Evolutionary conservation across 2,113 vertebrate species (phyloP).

Genomic region (Bungarus multicinctus): DNA sequence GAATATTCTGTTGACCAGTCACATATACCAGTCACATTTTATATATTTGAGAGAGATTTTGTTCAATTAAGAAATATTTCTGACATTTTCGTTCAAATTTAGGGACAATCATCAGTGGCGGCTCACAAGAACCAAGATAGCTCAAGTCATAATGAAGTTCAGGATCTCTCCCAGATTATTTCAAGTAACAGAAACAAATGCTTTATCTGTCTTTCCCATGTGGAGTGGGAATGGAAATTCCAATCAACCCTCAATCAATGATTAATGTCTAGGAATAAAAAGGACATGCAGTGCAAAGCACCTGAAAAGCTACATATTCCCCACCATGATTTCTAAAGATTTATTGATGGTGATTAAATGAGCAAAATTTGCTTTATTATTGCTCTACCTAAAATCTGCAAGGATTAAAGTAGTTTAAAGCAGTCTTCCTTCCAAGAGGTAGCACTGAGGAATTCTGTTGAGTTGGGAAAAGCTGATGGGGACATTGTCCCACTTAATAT

Average conservation of each 20-base stretch:
- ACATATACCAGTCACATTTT: neutral
- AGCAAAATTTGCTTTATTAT: neutral
- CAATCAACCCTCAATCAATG: neutral
- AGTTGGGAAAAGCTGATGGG: neutral
- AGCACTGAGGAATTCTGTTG: neutral
- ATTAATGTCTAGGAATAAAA: neutral
- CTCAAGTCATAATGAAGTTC: neutral
- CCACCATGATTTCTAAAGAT: neutral
- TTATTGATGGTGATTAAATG: neutral
- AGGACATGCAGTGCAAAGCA: neutral
- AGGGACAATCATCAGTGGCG: neutral
- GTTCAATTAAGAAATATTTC: neutral
- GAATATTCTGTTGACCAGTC: neutral
- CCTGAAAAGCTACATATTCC: neutral
- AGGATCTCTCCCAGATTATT: neutral
- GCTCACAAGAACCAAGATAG: neutral
- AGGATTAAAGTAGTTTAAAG: neutral
- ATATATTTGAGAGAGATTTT: neutral
- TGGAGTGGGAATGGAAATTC: neutral
- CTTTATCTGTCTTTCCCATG: neutral
- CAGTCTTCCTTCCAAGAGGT: neutral
- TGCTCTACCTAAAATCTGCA: neutral
- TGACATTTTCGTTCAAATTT: neutral
- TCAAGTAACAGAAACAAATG: neutral
- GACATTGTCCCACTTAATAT: neutral